Evolutionary conservation across 2,797 vertebrate species (phyloP).

Genomic region (Cygnus olor): DNA sequence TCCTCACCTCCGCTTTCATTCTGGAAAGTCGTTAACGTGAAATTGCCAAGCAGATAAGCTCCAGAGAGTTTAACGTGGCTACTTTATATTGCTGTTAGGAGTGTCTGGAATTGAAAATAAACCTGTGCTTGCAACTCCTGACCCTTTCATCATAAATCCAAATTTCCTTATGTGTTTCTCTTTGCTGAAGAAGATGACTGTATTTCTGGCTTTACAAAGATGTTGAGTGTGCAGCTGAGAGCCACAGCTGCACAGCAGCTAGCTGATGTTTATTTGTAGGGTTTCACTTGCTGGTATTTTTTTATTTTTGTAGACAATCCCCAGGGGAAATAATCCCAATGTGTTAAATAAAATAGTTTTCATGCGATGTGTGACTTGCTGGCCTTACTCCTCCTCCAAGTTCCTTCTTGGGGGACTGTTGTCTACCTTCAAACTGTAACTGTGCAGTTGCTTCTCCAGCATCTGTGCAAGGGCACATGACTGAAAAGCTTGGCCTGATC

Average conservation of each 20-base stretch:
- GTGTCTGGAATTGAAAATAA: conserved; percentile 73
- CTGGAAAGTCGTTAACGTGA: conserved; percentile 45
- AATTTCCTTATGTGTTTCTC: conserved; percentile 42
- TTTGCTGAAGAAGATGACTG: conserved; percentile 23
- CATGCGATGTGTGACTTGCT: neutral
- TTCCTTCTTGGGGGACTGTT: neutral
- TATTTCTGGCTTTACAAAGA: conserved; percentile 10
- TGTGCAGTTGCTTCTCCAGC: neutral
- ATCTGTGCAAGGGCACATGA: neutral
- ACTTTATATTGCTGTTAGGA: conserved; percentile 60
- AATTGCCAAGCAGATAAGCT: conserved; percentile 58
- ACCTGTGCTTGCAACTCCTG: conserved; percentile 59
- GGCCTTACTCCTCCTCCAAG: neutral
- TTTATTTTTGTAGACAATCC: neutral
- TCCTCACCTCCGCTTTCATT: conserved; percentile 26
- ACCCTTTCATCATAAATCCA: conserved; percentile 69
- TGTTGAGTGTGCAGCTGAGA: neutral
- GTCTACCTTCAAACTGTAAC: neutral
- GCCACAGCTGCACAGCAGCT: neutral
- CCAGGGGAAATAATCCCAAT: conserved; percentile 22
- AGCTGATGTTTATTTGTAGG: conserved; percentile 16
- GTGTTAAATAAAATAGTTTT: conserved; percentile 14
- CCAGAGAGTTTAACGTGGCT: conserved; percentile 58
- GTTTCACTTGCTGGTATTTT: neutral
- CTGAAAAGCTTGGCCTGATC: neutral